Conservation (phyloP, 2,797 vertebrate species). For the Cuculus canorus region DNA sequence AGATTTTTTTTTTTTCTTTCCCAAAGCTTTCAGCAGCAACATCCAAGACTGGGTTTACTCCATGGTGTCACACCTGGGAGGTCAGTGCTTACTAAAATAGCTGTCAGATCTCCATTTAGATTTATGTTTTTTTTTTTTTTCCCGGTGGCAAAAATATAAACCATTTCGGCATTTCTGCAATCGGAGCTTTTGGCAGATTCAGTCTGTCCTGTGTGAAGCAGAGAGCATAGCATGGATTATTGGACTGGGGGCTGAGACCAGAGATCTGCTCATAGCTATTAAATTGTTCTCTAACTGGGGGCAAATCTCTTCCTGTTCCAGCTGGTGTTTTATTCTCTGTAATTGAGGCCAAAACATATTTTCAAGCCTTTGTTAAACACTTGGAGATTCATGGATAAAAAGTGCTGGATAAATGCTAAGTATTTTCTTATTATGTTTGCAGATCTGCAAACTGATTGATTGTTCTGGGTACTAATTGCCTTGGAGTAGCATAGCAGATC, state of each 20-base stretch:
- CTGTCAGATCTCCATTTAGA: not conserved
- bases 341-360: conserved; percentile 15
- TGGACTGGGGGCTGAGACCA: not conserved
- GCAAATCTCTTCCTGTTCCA: conserved; percentile 20
- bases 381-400: conserved; percentile 43
- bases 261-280: conserved; percentile 12
- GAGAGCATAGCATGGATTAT: not conserved
- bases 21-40: conserved; percentile 8
- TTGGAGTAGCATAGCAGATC: conserved; percentile 35
- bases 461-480: conserved; percentile 52
- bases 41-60: not conserved
- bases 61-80: not conserved
- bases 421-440: conserved; percentile 66
- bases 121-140: not conserved
- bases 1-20: not conserved
- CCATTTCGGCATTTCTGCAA: not conserved
- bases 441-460: conserved; percentile 41
- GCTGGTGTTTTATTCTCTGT: conserved; percentile 16
- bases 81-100: not conserved
- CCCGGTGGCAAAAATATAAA: not conserved
- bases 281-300: conserved; percentile 10
- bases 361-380: conserved; percentile 31
- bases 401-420: conserved; percentile 44
- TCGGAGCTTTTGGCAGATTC: not conserved
- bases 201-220: not conserved